Evolutionary conservation across 1,140 invertebrate species (phyloP), one percentile per base, ranked within the genome.

Genomic region (Diorhabda carinulata): DNA sequence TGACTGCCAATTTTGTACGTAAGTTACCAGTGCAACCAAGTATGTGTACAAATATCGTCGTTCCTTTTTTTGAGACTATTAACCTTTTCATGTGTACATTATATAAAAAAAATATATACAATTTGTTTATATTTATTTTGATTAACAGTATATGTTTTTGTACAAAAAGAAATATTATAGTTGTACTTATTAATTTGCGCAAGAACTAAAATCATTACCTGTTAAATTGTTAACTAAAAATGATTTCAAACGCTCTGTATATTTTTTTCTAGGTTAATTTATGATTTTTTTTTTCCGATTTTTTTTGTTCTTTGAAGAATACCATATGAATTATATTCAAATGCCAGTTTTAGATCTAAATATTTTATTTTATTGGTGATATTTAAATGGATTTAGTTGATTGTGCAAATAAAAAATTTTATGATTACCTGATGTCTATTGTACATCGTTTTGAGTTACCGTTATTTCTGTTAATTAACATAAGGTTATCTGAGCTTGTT

Each of bases 11-110:
- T 78, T 78, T 78, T 78, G 75, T 78, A 78, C 73, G 73, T 76
- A 72, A 78, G 77, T 78, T 78, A 78, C 77, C 77, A 78, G 76
- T 78, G 77, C 75, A 78, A 78, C 77, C 77, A 78, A 78, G 76
- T 78, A 78, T 74, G 75, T 77, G 76, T 78, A 78, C 76, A 78
- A 78, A 78, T 25, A 25, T 75, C 71, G 69, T 74, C 73, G 76
- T 77, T 77, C 76, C 76, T 78, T 76, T 73, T 25, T 69, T 67
- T 69, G 72, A 70, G 68, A 74, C 68, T 76, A 72, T 73, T 75
- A 71, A 71, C 73, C 66, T 72, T 72, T 76, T 72, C 69, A 69
- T 72, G 72, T 75, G 72, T 74, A 73, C 68, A 74, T 66, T 73
- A 69, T 71, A 69, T 66, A 66, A 70, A 67, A 59, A 25, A 25